These are phyloP conservation scores for Micromussa lordhowensis DNA, from an alignment of 92 coral and sea anemone genomes.

Conservation along the genomic window DNA sequence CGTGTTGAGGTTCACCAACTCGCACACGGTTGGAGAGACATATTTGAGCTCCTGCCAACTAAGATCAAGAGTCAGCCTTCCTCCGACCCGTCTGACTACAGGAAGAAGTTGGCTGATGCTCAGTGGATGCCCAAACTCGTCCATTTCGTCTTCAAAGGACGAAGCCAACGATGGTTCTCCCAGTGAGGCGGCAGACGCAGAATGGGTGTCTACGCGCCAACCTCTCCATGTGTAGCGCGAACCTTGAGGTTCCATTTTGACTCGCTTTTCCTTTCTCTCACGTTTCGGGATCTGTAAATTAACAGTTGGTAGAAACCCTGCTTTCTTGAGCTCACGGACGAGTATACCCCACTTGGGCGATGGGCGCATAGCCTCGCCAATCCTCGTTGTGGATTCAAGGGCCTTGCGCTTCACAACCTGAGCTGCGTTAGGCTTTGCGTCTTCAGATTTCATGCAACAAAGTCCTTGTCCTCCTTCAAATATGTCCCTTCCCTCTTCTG, in stretches of 20 bases:
- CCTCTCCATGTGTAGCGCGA: slow-evolving; percentile 81
- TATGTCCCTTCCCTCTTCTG: slow-evolving; percentile 48
- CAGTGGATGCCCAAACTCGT: slow-evolving; percentile 74
- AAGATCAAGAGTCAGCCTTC: slow-evolving; percentile 74
- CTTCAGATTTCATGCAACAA: slow-evolving; percentile 52
- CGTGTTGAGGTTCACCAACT: slow-evolving; percentile 72
- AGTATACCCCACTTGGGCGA: slow-evolving; percentile 85
- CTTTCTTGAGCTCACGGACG: slow-evolving; percentile 72
- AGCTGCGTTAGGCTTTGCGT: slow-evolving; percentile 60
- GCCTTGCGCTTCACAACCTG: slow-evolving; percentile 61
- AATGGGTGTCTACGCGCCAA: slow-evolving; percentile 61
- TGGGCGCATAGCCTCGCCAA: slow-evolving; percentile 68
- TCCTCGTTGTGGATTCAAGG: slow-evolving; percentile 32
- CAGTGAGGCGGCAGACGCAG: slow-evolving; percentile 5
- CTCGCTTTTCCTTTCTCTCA: slow-evolving; percentile 9
- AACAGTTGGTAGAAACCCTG: slow-evolving; percentile 74
- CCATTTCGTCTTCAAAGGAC: slow-evolving; percentile 46
- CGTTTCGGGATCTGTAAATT: slow-evolving; percentile 57
- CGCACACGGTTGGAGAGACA: slow-evolving; percentile 69
- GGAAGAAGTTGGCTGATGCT: slow-evolving; percentile 66
- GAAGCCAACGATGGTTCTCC: slow-evolving; percentile 8
- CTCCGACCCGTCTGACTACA: slow-evolving; percentile 55
- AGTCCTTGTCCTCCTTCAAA: slow-evolving; percentile 67
- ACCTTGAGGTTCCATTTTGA: slow-evolving; percentile 34
- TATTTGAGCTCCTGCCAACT: slow-evolving; percentile 62